Base-by-base conservation (phyloP, 2,113 vertebrate genomes). In the Pleuronectes platessa region DNA sequence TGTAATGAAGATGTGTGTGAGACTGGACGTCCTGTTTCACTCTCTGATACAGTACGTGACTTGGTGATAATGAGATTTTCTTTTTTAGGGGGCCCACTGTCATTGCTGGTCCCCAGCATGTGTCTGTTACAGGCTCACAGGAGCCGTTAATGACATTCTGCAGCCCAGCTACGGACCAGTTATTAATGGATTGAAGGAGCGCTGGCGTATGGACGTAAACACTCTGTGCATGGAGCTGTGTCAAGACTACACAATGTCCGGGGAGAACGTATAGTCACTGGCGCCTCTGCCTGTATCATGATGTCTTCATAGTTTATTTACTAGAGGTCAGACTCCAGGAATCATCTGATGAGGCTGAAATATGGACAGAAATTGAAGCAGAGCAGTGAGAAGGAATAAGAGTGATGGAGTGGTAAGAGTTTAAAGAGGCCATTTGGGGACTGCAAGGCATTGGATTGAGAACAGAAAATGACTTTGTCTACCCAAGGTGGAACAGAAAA, bases 141-240 rank as follows among this genome's bases (percentile, higher is more conserved):
- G 73, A 79, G 74, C 65, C 53, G 5, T 71, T 86, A 89, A 91
- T 90, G 88, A 83, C 86, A 89, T 90, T 90, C 80, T 79, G 87
- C 65, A 21, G 77, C 42, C 64, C 62, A 0, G 61, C 76, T 78
- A 88, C 88, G 84, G 87, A 87, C 76, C 8, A 15, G 24, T 58
- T 75, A 86, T 90, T 88, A 90, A 78, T 62, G 73, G 59, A 78
- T 69, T 79, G 63, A 73, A 72, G 76, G 65, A 24, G 74, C 76
- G 58, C 63, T 84, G 61, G 55, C 56, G 81, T 72, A 51, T 79
- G 68, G 78, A 78, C 42, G 9, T 69, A 68, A 88, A 83, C 45
- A 54, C 79, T 82, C 60, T 60, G 71, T 63, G 74, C 68, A 79
- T 54, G 67, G 56, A 74, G 40, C 80, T 69, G 26, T 68, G 55